Conservation (phyloP, 1,140 invertebrate species). For the Microplitis demolitor region DNA sequence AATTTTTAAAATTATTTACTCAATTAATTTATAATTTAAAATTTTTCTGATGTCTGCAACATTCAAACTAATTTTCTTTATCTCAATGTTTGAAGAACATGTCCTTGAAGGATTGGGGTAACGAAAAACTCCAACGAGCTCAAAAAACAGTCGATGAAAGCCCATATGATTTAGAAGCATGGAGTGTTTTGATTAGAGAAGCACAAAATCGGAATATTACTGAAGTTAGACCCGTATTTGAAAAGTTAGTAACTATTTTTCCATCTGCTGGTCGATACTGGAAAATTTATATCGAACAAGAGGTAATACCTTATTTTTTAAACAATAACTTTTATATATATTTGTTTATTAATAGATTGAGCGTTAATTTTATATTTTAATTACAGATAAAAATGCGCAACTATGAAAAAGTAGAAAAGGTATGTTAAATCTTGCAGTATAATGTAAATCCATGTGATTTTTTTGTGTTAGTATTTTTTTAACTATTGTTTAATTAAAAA, state of each 20-base stretch:
- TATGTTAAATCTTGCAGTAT: slow-evolving; percentile 65
- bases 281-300: slow-evolving; percentile 99
- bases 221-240: slow-evolving; percentile 90
- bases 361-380: slow-evolving; percentile 22
- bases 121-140: slow-evolving; percentile 79
- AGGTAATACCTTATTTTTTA: slow-evolving; percentile 67
- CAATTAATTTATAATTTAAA: neutral
- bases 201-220: slow-evolving; percentile 88
- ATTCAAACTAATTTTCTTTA: slow-evolving; percentile 13
- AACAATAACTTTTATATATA: neutral
- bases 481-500: slow-evolving; percentile 43
- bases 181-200: slow-evolving; percentile 93
- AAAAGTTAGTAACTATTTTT: slow-evolving; percentile 91
- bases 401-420: slow-evolving; percentile 98
- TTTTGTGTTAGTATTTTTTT: slow-evolving; percentile 32
- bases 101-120: slow-evolving; percentile 78
- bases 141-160: slow-evolving; percentile 83
- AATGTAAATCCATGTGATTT: slow-evolving; percentile 38
- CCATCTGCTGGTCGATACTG: slow-evolving; percentile 96
- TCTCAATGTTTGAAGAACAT: neutral
- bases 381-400: slow-evolving; percentile 92
- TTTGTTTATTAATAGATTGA: neutral
- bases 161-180: slow-evolving; percentile 93
- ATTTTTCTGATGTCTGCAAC: too few relatives aligned
- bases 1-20: neutral